Base-by-base conservation (phyloP, 2,888 invertebrate genomes). In the Netelia inedita region DNA sequence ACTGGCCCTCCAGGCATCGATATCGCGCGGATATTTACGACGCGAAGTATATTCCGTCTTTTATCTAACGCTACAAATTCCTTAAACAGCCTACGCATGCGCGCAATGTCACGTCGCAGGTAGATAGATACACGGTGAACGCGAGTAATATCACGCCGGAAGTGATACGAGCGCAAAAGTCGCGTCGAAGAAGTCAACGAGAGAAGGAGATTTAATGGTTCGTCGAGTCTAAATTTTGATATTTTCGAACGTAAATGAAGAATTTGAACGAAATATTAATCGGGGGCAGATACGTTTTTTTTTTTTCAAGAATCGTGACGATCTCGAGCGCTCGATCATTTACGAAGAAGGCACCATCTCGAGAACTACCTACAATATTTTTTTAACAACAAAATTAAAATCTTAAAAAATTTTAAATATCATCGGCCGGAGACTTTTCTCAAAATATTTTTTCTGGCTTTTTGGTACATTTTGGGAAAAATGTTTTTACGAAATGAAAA, bases 51-150 rank as follows among this genome's bases (percentile, higher is more conserved):
- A 81, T 86, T 83, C 65, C 81, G 76, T 79, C 81, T 80, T 50
- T 86, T 86, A 87, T 87, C 86, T 83, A 82, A 82, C 66, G 69
- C 85, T 81, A 86, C 86, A 86, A 87, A 87, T 87, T 86, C 85
- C 79, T 84, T 16, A 14, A 46, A 50, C 83, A 79, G 53, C 87
- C 86, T 87, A 87, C 86, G 85, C 83, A 75, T 68, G 41, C 79
- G 63, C 82, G 85, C 78, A 63, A 53, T 28, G 74, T 74, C 55
- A 14, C 61, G 41, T 46, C 69, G 68, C 81, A 81, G 81, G 81
- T 81, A 84, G 72, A 73, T 57, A 72, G 35, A 65, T 65, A 61
- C 28, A n/a, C 65, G 16, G 16, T 28, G 73, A 61, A 68, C 65
- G 41, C 50, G 71, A 57, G 68, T 53, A 59, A 71, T 83, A 74